Evolutionary conservation across 2,888 invertebrate species (phyloP).

Genomic region (Rhodophaea formosa): DNA sequence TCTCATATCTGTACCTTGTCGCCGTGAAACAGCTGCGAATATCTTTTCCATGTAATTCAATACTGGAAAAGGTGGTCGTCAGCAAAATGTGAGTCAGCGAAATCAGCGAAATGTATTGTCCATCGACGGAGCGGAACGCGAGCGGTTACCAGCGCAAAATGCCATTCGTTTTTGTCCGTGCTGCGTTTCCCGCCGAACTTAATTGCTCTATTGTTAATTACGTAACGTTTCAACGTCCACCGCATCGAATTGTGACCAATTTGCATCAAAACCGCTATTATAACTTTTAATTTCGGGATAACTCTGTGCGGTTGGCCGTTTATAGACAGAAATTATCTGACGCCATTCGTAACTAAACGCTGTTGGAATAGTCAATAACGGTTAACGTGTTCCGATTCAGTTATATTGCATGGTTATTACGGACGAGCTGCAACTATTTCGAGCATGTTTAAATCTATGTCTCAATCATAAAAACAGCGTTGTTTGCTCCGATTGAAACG

Average conservation of each 20-base stretch:
- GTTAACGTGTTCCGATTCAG: conserved; percentile 19
- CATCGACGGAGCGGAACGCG: conserved; percentile 55
- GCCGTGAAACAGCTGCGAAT: conserved; percentile 42
- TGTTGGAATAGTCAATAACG: conserved; percentile 20
- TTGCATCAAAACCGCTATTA: conserved; percentile 54
- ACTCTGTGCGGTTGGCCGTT: conserved; percentile 22
- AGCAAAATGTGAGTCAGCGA: conserved; percentile 66
- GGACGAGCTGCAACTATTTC: conserved; percentile 13
- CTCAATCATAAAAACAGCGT: conserved; percentile 2
- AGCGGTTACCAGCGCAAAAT: conserved; percentile 49
- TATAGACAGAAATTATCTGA: conserved; percentile 28
- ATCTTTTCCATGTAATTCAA: conserved; percentile 34
- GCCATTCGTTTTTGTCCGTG: conserved; percentile 65
- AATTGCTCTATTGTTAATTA: conserved; percentile 81
- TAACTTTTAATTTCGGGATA: conserved; percentile 49
- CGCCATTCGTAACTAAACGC: conserved; percentile 11
- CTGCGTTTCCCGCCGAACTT: conserved; percentile 65
- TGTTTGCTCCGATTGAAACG: neutral
- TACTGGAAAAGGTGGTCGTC: conserved; percentile 49
- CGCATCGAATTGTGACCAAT: conserved; percentile 59
- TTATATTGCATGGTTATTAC: conserved; percentile 16
- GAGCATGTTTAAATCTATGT: conserved; percentile 6
- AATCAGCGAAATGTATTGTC: conserved; percentile 74
- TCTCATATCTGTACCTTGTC: conserved; percentile 30
- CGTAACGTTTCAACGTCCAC: conserved; percentile 72